Conservation (phyloP, 2,888 invertebrate species). For the Megamerina dolium region DNA sequence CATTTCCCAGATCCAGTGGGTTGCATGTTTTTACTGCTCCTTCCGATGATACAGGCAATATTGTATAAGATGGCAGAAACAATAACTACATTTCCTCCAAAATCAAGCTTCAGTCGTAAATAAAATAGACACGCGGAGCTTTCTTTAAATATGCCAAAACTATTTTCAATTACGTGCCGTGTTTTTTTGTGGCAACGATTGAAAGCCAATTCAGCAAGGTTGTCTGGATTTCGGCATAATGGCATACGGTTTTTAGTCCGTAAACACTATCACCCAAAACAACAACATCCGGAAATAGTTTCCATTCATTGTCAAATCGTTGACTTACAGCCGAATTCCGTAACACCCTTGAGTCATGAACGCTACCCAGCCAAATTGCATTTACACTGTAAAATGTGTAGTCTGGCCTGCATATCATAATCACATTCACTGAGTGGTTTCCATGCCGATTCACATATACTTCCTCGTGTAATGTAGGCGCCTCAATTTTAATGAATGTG, state of each 20-base stretch:
- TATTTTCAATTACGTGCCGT: conserved; percentile 15
- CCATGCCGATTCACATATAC: conserved; percentile 15
- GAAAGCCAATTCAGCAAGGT: conserved; percentile 9
- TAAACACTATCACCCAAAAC: conserved; percentile 9
- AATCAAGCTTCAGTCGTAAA: no score
- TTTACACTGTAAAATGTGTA: conserved; percentile 8
- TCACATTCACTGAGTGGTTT: conserved; percentile 16
- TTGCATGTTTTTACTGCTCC: no score
- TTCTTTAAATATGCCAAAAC: no score
- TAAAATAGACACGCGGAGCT: no score
- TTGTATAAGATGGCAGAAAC: no score
- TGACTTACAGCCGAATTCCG: conserved; percentile 7
- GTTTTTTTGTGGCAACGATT: conserved; percentile 15
- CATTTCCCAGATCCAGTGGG: no score
- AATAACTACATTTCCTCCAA: no score
- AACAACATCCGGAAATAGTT: conserved; percentile 8
- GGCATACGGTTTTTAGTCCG: conserved; percentile 5
- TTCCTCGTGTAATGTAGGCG: conserved; percentile 13
- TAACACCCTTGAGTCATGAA: conserved; percentile 12
- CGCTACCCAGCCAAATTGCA: conserved; percentile 6
- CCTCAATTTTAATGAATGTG: conserved; percentile 10
- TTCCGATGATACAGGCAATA: no score
- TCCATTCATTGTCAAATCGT: no score
- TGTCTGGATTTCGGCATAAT: conserved; percentile 7
- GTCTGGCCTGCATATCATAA: conserved; percentile 14